Evolutionary conservation across 35 echinoderm and acorn worm genomes (phyloP), one percentile per base, ranked within the genome.

Genomic region (Diadema setosum): DNA sequence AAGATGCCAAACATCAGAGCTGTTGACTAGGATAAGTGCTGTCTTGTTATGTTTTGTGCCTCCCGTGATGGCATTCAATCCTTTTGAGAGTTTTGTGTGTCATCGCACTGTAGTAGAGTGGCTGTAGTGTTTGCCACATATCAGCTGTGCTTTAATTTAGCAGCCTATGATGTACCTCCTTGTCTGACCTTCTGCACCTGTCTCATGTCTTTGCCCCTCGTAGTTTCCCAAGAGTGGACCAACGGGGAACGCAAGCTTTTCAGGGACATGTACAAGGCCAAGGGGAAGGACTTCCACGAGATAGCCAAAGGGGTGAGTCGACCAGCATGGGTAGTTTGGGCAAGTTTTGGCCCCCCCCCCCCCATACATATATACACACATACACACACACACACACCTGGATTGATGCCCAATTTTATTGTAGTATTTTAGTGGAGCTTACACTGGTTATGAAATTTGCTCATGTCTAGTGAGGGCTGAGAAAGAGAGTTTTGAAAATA

Each of bases 251-350:
- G 96, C n/a, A 94, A 91, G 49, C 42, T 83, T 32, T 98, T 92
- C 60, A 76, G 92, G 42, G 92, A 94, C 80, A 78, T 85, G 78
- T 98, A 94, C 82, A 98, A 94, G 33, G 70, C 88, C 2, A 94
- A 98, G 45, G 96, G 96, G 20, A 98, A 98, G 81, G 96, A 98
- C 46, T 98, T 98, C 55, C 82, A 94, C 82, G 92, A 91, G 45
- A 98, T 98, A 36, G 80, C 87, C 59, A 98, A 98, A 89, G 65
- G 64, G 76, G 96, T 98, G 57, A 94, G 91, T 67, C 16, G 0
- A 14, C 5, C 49, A 55, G 21, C 12, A 55, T 16, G 21, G 49
- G 12, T 1, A 55, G n/a, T n/a, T n/a, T n/a, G n/a, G n/a, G n/a
- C n/a, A n/a, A n/a, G n/a, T n/a, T n/a, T n/a, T n/a, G n/a, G n/a